Percentiles rank a stretch among this genome's conserved stretches.
Conservation (phyloP, 2,113 vertebrate species). For the Datnioides undecimradiatus region DNA sequence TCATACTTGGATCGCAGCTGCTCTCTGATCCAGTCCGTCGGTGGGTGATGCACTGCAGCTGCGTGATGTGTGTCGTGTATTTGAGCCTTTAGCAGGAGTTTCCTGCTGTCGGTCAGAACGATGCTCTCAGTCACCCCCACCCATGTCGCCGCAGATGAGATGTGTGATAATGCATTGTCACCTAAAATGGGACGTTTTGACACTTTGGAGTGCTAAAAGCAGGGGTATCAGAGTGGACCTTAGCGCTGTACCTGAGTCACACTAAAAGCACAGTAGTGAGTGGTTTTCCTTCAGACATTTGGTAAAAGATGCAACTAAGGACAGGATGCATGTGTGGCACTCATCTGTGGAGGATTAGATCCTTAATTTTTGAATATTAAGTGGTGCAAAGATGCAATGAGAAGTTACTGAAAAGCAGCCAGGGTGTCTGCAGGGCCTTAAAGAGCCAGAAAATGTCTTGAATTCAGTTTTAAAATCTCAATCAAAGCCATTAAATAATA, state of each 20-base stretch:
- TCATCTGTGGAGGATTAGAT: not conserved
- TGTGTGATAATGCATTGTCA: conserved; percentile 77
- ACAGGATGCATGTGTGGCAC: not conserved
- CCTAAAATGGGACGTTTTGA: conserved; percentile 75
- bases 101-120: conserved; percentile 41
- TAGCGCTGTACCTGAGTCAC: conserved; percentile 35
- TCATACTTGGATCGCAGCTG: not conserved
- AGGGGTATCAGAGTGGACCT: conserved; percentile 42
- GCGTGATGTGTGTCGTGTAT: conserved; percentile 29
- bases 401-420: not conserved
- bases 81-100: conserved; percentile 29
- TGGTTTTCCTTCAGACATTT: conserved; percentile 23
- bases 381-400: not conserved
- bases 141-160: conserved; percentile 55
- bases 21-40: not conserved
- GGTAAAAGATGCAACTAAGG: not conserved
- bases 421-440: too few species aligned
- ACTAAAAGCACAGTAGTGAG: conserved; percentile 54
- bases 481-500: too few species aligned
- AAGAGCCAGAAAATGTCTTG: too few species aligned
- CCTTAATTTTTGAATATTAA: not conserved
- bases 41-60: not conserved
- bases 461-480: too few species aligned
- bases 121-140: conserved; percentile 54
- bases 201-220: conserved; percentile 82